phyloP scores from a whole-genome alignment of 2,888 invertebrate genomes.

The Acanthopleura granulata region DNA sequence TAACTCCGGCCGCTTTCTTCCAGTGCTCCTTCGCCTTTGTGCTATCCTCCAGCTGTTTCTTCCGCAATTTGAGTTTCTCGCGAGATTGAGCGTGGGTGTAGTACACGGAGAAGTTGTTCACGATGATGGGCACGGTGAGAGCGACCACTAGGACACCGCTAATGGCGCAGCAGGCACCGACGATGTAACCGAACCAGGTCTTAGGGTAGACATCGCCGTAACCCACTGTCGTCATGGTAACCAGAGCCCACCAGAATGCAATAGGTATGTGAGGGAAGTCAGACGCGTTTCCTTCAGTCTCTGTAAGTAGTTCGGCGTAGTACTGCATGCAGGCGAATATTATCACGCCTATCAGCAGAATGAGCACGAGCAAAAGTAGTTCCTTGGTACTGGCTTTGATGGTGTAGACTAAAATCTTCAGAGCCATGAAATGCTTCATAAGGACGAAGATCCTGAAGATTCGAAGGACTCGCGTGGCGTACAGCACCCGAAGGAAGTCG shows the following conservation, averaged over 20 bases:
- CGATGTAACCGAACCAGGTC: constrained; percentile 43
- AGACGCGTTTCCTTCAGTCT: constrained; percentile 25
- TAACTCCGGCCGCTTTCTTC: not conserved
- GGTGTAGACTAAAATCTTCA: constrained; percentile 50
- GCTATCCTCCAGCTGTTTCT: constrained; percentile 39
- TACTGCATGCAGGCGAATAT: constrained; percentile 50
- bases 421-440: constrained; percentile 48
- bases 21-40: constrained; percentile 24
- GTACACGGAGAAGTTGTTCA: constrained; percentile 51
- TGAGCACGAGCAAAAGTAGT: constrained; percentile 42
- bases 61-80: constrained; percentile 42
- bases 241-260: constrained; percentile 90
- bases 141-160: constrained; percentile 50
- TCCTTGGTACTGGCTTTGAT: constrained; percentile 48
- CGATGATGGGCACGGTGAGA: constrained; percentile 50
- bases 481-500: constrained; percentile 39
- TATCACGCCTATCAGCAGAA: constrained; percentile 45
- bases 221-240: constrained; percentile 92
- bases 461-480: constrained; percentile 42
- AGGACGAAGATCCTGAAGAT: constrained; percentile 49
- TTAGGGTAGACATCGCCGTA: constrained; percentile 48
- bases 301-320: constrained; percentile 48
- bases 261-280: constrained; percentile 74
- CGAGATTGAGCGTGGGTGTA: constrained; percentile 50
- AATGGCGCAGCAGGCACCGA: constrained; percentile 48